A percentile compares a stretch with the other conserved stretches of the same genome.
Evolutionary conservation across 37 sponge, comb jelly and placozoan genomes (phyloP).

Genomic region (Crambe crambe): DNA sequence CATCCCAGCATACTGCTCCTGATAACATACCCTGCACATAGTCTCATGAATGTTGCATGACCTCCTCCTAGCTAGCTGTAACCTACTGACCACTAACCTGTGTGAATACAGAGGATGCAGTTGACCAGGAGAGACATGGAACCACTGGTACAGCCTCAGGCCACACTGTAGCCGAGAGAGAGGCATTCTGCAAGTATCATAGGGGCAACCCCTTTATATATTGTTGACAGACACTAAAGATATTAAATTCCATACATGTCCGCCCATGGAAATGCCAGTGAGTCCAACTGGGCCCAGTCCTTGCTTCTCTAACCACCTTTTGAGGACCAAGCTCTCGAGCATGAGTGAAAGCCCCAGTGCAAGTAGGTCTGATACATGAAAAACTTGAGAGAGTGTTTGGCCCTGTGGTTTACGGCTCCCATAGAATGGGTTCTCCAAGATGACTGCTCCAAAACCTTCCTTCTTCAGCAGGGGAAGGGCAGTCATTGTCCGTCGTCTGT

Average conservation of each 20-base stretch:
- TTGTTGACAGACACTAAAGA: too few species aligned
- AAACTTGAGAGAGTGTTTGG: slow-evolving; percentile 69
- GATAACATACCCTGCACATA: slow-evolving; percentile 63
- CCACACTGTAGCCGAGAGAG: slow-evolving; percentile 75
- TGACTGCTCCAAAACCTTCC: slow-evolving; percentile 72
- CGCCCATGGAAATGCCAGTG: slow-evolving; percentile 93
- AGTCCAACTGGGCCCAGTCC: slow-evolving; percentile 86
- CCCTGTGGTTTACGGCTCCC: slow-evolving; percentile 22
- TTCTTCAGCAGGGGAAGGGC: slow-evolving; percentile 70
- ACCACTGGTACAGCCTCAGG: slow-evolving; percentile 77
- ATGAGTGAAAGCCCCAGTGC: slow-evolving; percentile 86
- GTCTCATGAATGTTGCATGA: background rate
- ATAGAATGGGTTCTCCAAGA: slow-evolving; percentile 88
- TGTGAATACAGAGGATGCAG: slow-evolving; percentile 87
- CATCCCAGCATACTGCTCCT: slow-evolving; percentile 57
- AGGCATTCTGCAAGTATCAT: slow-evolving; percentile 63
- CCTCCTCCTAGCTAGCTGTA: background rate
- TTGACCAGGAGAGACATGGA: slow-evolving; percentile 84
- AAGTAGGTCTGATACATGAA: slow-evolving; percentile 88
- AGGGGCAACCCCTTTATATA: too few species aligned
- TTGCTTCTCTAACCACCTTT: slow-evolving; percentile 64
- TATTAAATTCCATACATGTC: slow-evolving; percentile 88
- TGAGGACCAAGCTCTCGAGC: slow-evolving; percentile 68
- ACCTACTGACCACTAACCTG: slow-evolving; percentile 28
- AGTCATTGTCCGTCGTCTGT: slow-evolving; percentile 70